Evolutionary conservation across 2,888 invertebrate species (phyloP).

Genomic region (Nomada hirtipes): DNA sequence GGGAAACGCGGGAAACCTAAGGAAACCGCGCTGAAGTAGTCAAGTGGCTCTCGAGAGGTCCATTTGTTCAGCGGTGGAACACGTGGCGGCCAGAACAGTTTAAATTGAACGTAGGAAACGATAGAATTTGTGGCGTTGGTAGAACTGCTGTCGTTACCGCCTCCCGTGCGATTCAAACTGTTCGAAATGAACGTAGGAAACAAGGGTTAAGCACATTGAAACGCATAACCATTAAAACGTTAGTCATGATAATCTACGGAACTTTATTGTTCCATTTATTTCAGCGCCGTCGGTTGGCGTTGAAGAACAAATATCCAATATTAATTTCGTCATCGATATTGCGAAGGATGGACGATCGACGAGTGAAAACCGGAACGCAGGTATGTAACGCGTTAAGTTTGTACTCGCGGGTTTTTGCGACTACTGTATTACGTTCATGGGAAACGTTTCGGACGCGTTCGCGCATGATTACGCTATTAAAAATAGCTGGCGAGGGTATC

Average conservation of each 20-base stretch:
- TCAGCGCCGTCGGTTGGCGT: not conserved
- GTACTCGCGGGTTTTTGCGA: not conserved
- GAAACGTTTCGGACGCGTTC: not conserved
- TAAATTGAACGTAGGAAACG: constrained; percentile 1
- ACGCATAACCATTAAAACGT: not conserved
- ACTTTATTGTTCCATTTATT: not conserved
- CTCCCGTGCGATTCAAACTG: constrained; percentile 10
- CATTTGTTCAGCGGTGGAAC: no score
- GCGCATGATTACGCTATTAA: constrained; percentile 67
- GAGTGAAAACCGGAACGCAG: not conserved
- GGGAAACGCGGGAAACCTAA: no score
- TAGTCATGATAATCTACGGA: no score
- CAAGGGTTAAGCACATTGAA: not conserved
- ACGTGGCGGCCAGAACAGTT: not conserved
- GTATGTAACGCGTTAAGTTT: not conserved
- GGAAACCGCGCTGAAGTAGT: no score
- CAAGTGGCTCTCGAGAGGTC: no score
- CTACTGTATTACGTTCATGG: not conserved
- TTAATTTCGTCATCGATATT: no score
- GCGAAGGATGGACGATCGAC: not conserved
- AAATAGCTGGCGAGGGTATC: constrained; percentile 74
- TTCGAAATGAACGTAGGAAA: not conserved
- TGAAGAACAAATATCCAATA: not conserved
- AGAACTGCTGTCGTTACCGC: constrained; percentile 7
- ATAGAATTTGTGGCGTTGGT: constrained; percentile 13